These are phyloP conservation scores for Ramazzottius varieornatus DNA, from an alignment of 2,888 invertebrate species.

Conservation along the genomic window DNA sequence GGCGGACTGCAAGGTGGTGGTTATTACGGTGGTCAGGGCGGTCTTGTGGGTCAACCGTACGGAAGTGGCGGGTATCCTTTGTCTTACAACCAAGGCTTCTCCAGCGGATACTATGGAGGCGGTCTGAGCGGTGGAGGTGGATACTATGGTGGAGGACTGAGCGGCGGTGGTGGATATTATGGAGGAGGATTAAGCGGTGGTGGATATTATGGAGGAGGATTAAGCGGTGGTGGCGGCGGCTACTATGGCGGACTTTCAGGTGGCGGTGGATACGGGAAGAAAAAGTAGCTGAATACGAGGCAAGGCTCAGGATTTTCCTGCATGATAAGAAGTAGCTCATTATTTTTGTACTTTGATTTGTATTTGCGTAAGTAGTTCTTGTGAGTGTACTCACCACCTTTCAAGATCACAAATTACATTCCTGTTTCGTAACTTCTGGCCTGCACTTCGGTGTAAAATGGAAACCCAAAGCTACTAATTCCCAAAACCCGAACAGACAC, in stretches of 20 bases:
- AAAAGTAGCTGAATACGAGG: no score
- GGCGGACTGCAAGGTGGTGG: neutral
- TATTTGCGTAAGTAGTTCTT: no score
- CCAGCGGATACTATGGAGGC: neutral
- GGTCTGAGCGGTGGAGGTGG: neutral
- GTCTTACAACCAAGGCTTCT: no score
- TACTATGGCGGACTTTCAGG: neutral
- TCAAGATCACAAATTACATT: no score
- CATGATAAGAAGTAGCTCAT: no score
- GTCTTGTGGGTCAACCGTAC: neutral
- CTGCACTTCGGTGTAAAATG: no score
- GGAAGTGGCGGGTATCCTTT: neutral
- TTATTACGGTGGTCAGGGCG: neutral
- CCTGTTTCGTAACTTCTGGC: no score
- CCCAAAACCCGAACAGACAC: no score
- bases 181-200: neutral
- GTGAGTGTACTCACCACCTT: no score
- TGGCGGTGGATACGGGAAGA: neutral
- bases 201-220: neutral
- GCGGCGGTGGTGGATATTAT: neutral
- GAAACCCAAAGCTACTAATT: no score
- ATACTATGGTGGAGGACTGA: neutral
- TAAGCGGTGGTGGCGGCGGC: neutral
- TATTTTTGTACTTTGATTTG: no score
- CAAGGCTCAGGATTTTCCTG: no score